Evolutionary conservation across 2,888 invertebrate genomes (phyloP).

Genomic region (Homarus gammarus): DNA sequence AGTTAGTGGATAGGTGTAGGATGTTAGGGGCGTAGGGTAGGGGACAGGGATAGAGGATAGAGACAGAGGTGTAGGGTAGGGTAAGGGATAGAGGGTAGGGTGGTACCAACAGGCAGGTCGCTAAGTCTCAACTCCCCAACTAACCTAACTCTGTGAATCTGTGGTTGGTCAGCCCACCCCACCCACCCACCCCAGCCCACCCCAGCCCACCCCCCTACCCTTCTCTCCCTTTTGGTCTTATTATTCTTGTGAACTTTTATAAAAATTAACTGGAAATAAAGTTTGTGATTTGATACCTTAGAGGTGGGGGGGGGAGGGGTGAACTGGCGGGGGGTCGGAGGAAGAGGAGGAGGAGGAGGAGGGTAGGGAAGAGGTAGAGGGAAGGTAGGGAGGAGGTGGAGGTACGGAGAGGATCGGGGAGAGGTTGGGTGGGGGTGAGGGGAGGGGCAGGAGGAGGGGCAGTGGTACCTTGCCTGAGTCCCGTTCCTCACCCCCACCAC

Average conservation of each 20-base stretch:
- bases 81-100: too few relatives aligned
- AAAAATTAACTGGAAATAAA: slow-evolving; percentile 67
- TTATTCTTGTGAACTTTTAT: slow-evolving; percentile 34
- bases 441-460: slow-evolving; percentile 21
- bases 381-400: too few relatives aligned
- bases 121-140: too few relatives aligned
- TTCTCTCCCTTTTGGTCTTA: not conserved
- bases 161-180: not conserved
- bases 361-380: not conserved
- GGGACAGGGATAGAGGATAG: too few relatives aligned
- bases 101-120: too few relatives aligned
- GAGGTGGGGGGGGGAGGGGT: slow-evolving; percentile 30
- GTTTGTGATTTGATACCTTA: slow-evolving; percentile 64
- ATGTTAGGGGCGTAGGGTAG: too few relatives aligned
- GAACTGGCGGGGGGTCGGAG: slow-evolving; percentile 39
- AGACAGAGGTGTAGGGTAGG: too few relatives aligned
- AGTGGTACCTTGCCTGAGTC: slow-evolving; percentile 48
- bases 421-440: not conserved
- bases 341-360: slow-evolving; percentile 8
- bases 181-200: slow-evolving; percentile 8
- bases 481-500: slow-evolving; percentile 43
- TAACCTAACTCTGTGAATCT: not conserved
- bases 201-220: not conserved
- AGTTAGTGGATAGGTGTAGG: too few relatives aligned
- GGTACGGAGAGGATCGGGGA: slow-evolving; percentile 33